A percentile compares a stretch with the other conserved stretches of the same genome.
phyloP scores from a whole-genome alignment of 2,113 vertebrate genomes.

The Podiceps cristatus region DNA sequence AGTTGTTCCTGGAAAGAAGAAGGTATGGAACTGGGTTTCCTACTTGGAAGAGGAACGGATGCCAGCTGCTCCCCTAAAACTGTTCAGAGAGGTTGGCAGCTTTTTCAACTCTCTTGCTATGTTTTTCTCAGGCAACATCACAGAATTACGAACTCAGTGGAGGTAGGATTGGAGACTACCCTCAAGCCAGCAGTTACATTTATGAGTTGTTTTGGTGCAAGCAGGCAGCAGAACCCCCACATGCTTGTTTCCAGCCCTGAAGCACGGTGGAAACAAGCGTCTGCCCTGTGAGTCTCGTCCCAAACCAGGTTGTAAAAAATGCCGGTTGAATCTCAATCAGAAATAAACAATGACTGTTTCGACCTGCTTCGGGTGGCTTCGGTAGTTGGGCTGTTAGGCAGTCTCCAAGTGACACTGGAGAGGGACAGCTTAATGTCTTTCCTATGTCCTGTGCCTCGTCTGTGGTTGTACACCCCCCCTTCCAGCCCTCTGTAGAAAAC shows the following conservation, averaged over 20 bases:
- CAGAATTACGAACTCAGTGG: neutral
- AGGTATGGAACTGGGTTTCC: conserved; percentile 88
- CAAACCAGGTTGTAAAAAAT: neutral
- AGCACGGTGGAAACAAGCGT: neutral
- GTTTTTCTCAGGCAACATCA: neutral
- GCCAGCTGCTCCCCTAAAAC: conserved; percentile 84
- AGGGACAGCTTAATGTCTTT: neutral
- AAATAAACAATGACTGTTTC: neutral
- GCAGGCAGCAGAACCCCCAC: neutral
- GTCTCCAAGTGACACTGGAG: neutral
- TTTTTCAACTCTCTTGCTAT: neutral
- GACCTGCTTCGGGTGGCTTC: neutral
- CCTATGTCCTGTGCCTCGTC: neutral
- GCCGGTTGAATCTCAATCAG: neutral
- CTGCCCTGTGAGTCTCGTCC: neutral
- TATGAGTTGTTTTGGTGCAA: neutral
- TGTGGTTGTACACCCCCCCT: neutral
- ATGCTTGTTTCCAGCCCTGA: neutral
- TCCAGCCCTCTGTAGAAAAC: neutral
- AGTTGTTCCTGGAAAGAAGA: conserved; percentile 82
- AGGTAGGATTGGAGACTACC: neutral
- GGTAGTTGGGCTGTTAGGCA: neutral
- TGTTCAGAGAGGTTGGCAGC: conserved; percentile 89
- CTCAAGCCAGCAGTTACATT: neutral
- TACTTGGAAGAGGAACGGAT: conserved; percentile 90